Conservation (phyloP, 2,888 invertebrate species). For the Chaitophorus viminalis region DNA sequence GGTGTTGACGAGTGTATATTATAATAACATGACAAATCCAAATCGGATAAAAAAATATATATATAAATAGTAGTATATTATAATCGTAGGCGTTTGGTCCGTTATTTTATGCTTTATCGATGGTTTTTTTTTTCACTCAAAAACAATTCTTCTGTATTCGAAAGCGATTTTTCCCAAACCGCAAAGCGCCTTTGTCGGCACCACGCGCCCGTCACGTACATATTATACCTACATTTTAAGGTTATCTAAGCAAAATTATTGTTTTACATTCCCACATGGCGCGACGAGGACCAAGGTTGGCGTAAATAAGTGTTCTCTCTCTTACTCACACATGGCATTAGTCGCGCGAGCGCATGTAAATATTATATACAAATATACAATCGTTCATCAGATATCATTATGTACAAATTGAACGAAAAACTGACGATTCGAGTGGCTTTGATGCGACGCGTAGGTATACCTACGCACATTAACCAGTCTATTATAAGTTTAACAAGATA, state of each 20-base stretch:
- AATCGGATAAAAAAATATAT: neutral
- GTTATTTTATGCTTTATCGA: conserved; percentile 29
- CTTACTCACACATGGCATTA: neutral
- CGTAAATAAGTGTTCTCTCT: neutral
- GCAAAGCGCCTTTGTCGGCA: conserved; percentile 18
- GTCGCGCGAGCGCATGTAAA: neutral
- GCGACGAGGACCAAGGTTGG: neutral
- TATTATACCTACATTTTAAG: conserved; percentile 15
- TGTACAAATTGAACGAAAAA: no score
- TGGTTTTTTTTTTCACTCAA: conserved; percentile 1
- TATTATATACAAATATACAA: no score
- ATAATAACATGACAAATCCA: neutral
- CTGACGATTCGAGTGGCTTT: no score
- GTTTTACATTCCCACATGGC: conserved; percentile 2
- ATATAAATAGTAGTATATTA: neutral
- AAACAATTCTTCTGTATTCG: conserved; percentile 36
- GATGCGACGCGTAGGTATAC: no score
- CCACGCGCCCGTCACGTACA: neutral
- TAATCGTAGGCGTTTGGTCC: conserved; percentile 36
- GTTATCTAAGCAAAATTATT: conserved; percentile 40
- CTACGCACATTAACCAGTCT: no score
- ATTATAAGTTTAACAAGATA: no score
- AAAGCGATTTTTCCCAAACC: conserved; percentile 42
- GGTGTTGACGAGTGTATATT: neutral
- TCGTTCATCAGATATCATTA: no score